These are phyloP conservation scores for Drosophila pandora DNA, from an alignment of 1,140 invertebrate species.

Conservation along the genomic window DNA sequence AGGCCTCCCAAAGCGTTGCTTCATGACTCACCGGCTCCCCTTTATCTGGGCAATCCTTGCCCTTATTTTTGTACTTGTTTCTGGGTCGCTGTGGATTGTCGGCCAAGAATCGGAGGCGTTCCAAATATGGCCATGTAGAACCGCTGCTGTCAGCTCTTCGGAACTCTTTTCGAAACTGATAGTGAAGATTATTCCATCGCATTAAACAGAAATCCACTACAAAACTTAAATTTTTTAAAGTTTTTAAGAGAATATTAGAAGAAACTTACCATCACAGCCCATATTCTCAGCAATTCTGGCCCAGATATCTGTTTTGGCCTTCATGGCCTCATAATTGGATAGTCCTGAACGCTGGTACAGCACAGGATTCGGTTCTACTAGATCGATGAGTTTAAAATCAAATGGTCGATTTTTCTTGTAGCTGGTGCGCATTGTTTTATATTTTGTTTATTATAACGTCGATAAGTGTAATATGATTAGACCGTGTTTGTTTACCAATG, in stretches of 20 bases:
- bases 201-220: conserved; percentile 72
- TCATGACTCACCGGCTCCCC: background rate
- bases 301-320: conserved; percentile 73
- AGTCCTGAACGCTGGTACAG: conserved; percentile 67
- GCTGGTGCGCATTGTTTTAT: conserved; percentile 64
- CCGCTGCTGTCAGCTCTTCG: conserved; percentile 51
- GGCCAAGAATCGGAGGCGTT: conserved; percentile 62
- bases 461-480: background rate
- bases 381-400: conserved; percentile 76
- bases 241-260: background rate
- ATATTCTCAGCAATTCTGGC: conserved; percentile 60
- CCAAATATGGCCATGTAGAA: conserved; percentile 74
- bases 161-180: conserved; percentile 69
- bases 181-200: conserved; percentile 79
- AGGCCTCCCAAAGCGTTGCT: conserved; percentile 43
- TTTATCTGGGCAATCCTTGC: background rate
- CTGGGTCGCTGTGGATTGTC: conserved; percentile 17
- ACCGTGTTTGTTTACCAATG: conserved; percentile 18
- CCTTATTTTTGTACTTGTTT: conserved; percentile 15
- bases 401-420: conserved; percentile 80
- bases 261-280: conserved; percentile 54
- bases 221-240: background rate
- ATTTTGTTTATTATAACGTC: background rate
- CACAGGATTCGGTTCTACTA: conserved; percentile 68
- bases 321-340: conserved; percentile 76